phyloP scores from a whole-genome alignment of 92 coral and sea anemone genomes.

The Micromussa lordhowensis region DNA sequence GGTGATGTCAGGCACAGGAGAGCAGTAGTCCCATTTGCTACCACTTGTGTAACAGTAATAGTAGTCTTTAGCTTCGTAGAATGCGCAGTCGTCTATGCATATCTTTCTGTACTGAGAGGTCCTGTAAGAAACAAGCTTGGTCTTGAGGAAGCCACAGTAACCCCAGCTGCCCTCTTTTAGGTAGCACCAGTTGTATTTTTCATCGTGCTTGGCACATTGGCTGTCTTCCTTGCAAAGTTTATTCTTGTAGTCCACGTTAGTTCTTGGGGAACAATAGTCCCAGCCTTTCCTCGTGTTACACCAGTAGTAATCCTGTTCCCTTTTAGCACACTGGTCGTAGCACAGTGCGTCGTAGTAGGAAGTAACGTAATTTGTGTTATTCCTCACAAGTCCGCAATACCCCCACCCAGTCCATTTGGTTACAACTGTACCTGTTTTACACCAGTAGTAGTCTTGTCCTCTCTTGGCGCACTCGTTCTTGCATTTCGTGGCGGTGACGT shows the following conservation, averaged over 20 bases:
- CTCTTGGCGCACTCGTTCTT: neutral
- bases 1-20: conserved; percentile 9
- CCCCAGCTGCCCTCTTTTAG: too few relatives aligned
- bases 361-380: neutral
- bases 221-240: neutral
- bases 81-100: neutral
- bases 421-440: neutral
- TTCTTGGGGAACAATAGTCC: conserved; percentile 26
- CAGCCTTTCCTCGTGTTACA: conserved; percentile 20
- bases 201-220: too few relatives aligned
- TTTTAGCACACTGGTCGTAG: conserved; percentile 12
- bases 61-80: too few relatives aligned
- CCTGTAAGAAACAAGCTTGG: neutral
- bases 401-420: neutral
- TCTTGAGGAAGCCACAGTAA: neutral
- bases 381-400: neutral
- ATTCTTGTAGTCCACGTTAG: neutral
- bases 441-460: neutral
- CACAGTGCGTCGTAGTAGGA: neutral
- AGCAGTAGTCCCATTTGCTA: conserved; percentile 15
- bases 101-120: neutral
- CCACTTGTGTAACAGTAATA: conserved; percentile 9
- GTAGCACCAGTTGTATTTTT: too few relatives aligned
- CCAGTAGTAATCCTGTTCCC: neutral
- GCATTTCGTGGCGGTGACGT: neutral